Percentiles rank a stretch among this genome's conserved stretches.
Conservation (phyloP, 2,113 vertebrate genomes). For the Dicerorhinus sumatrensis region DNA sequence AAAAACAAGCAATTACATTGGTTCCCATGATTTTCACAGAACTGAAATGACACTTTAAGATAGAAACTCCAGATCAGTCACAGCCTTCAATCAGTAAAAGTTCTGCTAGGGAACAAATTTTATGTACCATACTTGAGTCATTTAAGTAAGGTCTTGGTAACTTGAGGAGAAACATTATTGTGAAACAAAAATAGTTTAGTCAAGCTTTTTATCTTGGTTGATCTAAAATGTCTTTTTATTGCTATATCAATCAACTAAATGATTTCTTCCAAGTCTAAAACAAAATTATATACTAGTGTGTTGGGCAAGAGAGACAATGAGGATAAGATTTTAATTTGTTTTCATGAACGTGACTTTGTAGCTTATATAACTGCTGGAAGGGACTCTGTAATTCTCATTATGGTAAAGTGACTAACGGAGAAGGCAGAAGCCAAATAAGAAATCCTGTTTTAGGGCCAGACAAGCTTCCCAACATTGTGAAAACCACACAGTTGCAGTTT, state of each 20-base stretch:
- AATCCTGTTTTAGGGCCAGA: slow-evolving; percentile 35
- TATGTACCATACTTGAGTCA: slow-evolving; percentile 52
- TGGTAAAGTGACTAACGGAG: slow-evolving; percentile 68
- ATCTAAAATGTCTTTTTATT: slow-evolving; percentile 85
- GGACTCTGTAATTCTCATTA: slow-evolving; percentile 72
- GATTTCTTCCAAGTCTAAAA: slow-evolving; percentile 80
- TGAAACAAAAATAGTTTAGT: slow-evolving; percentile 73
- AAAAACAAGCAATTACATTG: neutral
- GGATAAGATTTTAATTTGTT: slow-evolving; percentile 82
- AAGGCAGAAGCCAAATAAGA: slow-evolving; percentile 71
- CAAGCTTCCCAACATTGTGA: slow-evolving; percentile 63
- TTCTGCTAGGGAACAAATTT: slow-evolving; percentile 72
- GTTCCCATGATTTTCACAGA: neutral
- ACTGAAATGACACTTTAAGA: slow-evolving; percentile 14
- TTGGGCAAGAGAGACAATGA: slow-evolving; percentile 70
- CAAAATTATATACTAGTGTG: slow-evolving; percentile 77
- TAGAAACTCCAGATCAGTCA: slow-evolving; percentile 13
- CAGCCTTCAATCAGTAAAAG: slow-evolving; percentile 47
- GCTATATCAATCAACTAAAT: slow-evolving; percentile 86
- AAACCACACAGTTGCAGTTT: slow-evolving; percentile 58
- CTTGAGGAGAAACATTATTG: slow-evolving; percentile 77
- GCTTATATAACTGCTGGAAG: slow-evolving; percentile 70
- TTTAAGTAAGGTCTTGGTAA: slow-evolving; percentile 72
- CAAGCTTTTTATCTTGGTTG: slow-evolving; percentile 84
- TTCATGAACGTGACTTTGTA: slow-evolving; percentile 73